Conservation (phyloP, 2,113 vertebrate species). For the Murina feae region DNA sequence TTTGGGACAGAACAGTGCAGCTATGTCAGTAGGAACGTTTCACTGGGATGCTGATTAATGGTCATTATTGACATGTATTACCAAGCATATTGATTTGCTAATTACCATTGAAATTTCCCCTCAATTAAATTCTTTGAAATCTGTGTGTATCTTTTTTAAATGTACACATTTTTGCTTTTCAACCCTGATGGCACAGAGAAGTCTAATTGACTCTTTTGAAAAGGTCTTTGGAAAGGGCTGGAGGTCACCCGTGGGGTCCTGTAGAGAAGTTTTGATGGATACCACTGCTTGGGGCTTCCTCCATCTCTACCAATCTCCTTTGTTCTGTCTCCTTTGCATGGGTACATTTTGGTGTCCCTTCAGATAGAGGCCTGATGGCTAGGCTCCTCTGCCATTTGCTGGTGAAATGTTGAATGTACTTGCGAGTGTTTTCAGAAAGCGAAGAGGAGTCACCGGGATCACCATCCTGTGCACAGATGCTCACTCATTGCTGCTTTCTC, state of each 20-base stretch:
- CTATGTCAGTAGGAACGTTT: not conserved
- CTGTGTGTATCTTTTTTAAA: not conserved
- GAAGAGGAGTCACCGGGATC: constrained; percentile 74
- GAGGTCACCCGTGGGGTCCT: not conserved
- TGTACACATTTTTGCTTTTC: not conserved
- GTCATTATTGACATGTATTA: not conserved
- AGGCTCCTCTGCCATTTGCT: not conserved
- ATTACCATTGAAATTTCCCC: not conserved
- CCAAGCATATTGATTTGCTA: not conserved
- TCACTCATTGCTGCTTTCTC: not conserved
- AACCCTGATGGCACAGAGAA: not conserved
- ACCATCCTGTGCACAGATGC: not conserved
- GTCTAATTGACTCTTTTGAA: not conserved
- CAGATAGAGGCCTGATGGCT: constrained; percentile 67
- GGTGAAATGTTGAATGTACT: not conserved
- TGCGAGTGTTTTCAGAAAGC: constrained; percentile 60
- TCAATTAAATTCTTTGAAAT: not conserved
- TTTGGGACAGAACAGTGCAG: not conserved
- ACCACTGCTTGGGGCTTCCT: not conserved
- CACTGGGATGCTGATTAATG: not conserved
- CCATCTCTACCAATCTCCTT: not conserved
- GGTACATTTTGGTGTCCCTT: constrained; percentile 28
- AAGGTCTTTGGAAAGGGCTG: not conserved
- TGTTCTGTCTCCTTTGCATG: not conserved
- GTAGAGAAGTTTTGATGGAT: not conserved